Conservation (phyloP, 2,888 invertebrate species). For the Druceiella hillmani region DNA sequence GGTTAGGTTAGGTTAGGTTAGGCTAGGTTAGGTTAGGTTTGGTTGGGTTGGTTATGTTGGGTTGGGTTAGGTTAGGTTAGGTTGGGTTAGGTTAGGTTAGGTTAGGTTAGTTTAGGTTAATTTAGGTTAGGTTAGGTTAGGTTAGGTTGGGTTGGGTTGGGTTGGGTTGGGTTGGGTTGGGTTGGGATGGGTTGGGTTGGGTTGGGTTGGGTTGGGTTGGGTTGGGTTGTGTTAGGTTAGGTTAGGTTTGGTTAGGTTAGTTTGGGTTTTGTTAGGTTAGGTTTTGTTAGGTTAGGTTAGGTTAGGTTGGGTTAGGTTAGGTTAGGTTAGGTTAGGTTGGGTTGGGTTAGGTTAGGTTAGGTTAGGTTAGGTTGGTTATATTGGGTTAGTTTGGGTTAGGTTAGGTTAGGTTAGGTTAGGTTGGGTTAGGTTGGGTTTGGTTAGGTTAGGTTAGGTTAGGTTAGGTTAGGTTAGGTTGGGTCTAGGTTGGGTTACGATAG, state of each 20-base stretch:
- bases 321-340: slow-evolving; percentile 10
- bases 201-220: slow-evolving; percentile 8
- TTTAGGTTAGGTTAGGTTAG: slow-evolving; percentile 9
- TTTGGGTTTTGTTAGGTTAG: slow-evolving; percentile 8
- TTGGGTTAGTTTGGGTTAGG: slow-evolving; percentile 8
- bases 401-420: slow-evolving; percentile 5
- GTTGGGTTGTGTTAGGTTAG: slow-evolving; percentile 9
- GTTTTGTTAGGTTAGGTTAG: slow-evolving; percentile 9
- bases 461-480: slow-evolving; percentile 20
- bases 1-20: background rate
- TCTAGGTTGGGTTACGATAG: slow-evolving; percentile 22
- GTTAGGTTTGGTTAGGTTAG: slow-evolving; percentile 9
- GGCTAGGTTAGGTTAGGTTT: background rate
- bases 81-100: slow-evolving; percentile 8
- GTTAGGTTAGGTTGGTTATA: slow-evolving; percentile 13
- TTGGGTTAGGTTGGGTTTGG: slow-evolving; percentile 6
- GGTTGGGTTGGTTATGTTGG: slow-evolving; percentile 3
- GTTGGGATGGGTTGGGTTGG: slow-evolving; percentile 8
- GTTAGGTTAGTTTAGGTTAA: slow-evolving; percentile 7
- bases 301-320: slow-evolving; percentile 9
- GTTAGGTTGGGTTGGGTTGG: slow-evolving; percentile 9
- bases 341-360: slow-evolving; percentile 13
- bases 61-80: slow-evolving; percentile 8
- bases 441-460: slow-evolving; percentile 21
- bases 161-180: slow-evolving; percentile 8